Evolutionary conservation across 2,797 vertebrate genomes (phyloP).

Genomic region (Acrocephalus scirpaceus): DNA sequence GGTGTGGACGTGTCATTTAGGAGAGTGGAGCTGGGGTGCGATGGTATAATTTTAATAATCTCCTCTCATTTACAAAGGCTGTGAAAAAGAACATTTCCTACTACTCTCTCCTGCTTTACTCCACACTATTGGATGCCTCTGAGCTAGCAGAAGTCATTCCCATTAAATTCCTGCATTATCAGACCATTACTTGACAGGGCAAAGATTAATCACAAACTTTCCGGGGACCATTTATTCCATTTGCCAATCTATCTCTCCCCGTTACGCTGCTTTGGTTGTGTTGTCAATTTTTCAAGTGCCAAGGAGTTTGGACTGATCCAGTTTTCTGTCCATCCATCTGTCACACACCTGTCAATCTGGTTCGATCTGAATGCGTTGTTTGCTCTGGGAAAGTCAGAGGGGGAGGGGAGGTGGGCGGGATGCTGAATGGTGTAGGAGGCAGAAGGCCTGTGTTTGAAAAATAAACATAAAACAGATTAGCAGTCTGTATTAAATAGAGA

Average conservation of each 20-base stretch:
- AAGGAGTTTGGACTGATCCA: slow-evolving; percentile 62
- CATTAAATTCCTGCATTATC: slow-evolving; percentile 72
- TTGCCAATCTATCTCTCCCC: slow-evolving; percentile 66
- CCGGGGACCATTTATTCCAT: slow-evolving; percentile 64
- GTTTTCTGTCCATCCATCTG: slow-evolving; percentile 62
- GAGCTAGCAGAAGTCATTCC: slow-evolving; percentile 41
- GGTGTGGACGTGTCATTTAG: background rate
- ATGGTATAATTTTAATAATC: background rate
- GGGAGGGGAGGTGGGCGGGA: background rate
- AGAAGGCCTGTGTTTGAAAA: background rate
- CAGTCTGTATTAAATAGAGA: background rate
- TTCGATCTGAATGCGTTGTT: slow-evolving; percentile 30
- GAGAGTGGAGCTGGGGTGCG: background rate
- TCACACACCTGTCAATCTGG: slow-evolving; percentile 61
- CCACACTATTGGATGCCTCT: slow-evolving; percentile 54
- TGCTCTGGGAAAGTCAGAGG: slow-evolving; percentile 37
- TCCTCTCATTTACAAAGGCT: slow-evolving; percentile 22
- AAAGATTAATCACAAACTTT: slow-evolving; percentile 72
- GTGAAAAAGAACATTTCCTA: slow-evolving; percentile 22
- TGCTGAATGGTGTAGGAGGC: background rate
- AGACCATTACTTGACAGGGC: slow-evolving; percentile 70
- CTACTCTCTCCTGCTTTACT: slow-evolving; percentile 41
- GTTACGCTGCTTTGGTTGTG: slow-evolving; percentile 56
- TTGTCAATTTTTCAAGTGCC: slow-evolving; percentile 71
- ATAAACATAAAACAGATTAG: slow-evolving; percentile 29